These are phyloP conservation scores for Drosophila tripunctata DNA, from an alignment of 2,888 invertebrate species.

Conservation along the genomic window DNA sequence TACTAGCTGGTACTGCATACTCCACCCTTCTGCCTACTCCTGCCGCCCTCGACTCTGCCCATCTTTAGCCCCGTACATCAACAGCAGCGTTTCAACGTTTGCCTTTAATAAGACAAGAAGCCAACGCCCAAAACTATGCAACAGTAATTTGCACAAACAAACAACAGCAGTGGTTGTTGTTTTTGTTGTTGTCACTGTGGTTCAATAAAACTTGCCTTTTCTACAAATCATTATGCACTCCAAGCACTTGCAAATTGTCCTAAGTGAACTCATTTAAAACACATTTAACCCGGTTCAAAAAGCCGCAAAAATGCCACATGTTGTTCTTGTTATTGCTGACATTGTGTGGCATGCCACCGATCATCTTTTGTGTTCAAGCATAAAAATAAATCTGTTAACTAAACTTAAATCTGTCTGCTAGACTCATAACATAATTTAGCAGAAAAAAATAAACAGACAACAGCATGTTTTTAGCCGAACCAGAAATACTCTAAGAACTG, in stretches of 20 bases:
- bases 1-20: neutral
- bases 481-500: conserved; percentile 25
- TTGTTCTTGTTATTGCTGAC: conserved; percentile 2
- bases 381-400: conserved; percentile 61
- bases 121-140: conserved; percentile 30
- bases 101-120: conserved; percentile 25
- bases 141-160: conserved; percentile 4
- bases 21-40: neutral
- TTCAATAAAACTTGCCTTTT: conserved; percentile 7
- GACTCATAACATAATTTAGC: neutral
- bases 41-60: conserved; percentile 28
- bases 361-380: conserved; percentile 44
- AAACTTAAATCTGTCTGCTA: conserved; percentile 33
- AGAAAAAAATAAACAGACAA: neutral
- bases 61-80: conserved; percentile 29
- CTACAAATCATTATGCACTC: neutral
- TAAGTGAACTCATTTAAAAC: conserved; percentile 51
- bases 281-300: conserved; percentile 41
- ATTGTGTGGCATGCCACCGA: conserved; percentile 50
- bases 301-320: conserved; percentile 46
- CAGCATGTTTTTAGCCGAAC: neutral
- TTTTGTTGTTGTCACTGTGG: neutral
- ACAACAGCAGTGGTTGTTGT: neutral
- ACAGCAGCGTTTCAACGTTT: conserved; percentile 29
- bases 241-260: conserved; percentile 38